These are phyloP conservation scores for Indicator maculatus DNA, from an alignment of 2,113 vertebrate genomes.

Conservation along the genomic window DNA sequence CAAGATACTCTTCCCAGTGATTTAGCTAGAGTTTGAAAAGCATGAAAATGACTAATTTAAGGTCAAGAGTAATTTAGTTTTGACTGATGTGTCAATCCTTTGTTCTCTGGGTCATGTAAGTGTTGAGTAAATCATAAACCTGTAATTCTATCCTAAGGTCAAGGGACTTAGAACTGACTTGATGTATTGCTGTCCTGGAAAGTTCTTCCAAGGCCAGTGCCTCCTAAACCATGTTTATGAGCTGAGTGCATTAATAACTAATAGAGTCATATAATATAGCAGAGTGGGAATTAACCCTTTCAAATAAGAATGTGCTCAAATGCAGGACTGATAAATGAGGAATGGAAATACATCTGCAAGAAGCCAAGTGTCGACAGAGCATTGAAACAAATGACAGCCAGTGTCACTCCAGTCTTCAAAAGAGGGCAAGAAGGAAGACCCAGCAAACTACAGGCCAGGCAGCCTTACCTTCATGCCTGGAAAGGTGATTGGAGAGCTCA, in stretches of 20 bases:
- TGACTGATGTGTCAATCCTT: slow-evolving; percentile 55
- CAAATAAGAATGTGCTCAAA: not conserved
- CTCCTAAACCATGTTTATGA: slow-evolving; percentile 45
- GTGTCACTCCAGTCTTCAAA: no score
- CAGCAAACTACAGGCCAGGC: no score
- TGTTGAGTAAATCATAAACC: slow-evolving; percentile 69
- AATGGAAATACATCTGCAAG: not conserved
- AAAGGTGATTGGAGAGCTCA: no score
- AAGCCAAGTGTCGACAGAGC: not conserved
- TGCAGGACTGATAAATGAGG: not conserved
- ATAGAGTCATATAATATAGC: slow-evolving; percentile 30
- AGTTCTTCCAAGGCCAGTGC: slow-evolving; percentile 54
- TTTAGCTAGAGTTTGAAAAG: slow-evolving; percentile 5
- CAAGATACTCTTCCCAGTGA: not conserved
- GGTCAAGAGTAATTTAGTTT: slow-evolving; percentile 47
- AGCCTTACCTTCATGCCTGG: no score
- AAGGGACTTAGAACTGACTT: slow-evolving; percentile 59
- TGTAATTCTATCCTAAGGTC: slow-evolving; percentile 63
- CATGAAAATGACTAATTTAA: slow-evolving; percentile 57
- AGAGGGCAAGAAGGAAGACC: no score
- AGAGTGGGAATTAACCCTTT: slow-evolving; percentile 19
- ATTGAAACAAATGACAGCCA: not conserved
- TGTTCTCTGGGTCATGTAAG: slow-evolving; percentile 62
- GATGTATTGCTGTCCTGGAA: slow-evolving; percentile 52
- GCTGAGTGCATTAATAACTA: slow-evolving; percentile 56